Evolutionary conservation across 2,888 invertebrate genomes (phyloP).

Genomic region (Leptothorax acervorum): DNA sequence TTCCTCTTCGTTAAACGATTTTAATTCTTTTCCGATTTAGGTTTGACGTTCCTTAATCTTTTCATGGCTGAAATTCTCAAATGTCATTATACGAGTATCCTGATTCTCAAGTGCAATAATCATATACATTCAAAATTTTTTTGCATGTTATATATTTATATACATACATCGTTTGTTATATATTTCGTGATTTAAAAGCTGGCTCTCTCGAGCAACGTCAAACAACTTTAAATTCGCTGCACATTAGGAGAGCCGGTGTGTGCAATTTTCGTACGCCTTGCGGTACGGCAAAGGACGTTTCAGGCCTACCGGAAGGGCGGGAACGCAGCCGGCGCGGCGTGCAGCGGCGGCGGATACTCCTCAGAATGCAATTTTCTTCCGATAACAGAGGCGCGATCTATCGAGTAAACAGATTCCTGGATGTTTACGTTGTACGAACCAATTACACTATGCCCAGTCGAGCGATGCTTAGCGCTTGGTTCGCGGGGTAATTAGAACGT

Average conservation of each 20-base stretch:
- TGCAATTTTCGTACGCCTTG: constrained; percentile 3
- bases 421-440: constrained; percentile 54
- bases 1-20: not conserved
- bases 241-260: not conserved
- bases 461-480: constrained; percentile 63
- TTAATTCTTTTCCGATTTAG: constrained; percentile 2
- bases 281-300: not conserved
- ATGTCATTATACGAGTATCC: not conserved
- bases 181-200: not conserved
- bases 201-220: not conserved
- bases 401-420: constrained; percentile 59
- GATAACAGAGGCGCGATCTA: constrained; percentile 51
- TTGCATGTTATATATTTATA: not conserved
- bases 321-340: constrained; percentile 11
- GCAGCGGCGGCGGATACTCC: not conserved
- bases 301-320: constrained; percentile 42
- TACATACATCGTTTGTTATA: no score
- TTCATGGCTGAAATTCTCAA: not conserved
- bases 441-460: constrained; percentile 60
- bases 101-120: no score
- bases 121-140: not conserved
- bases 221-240: not conserved
- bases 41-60: not conserved
- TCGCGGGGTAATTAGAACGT: constrained; percentile 71
- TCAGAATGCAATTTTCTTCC: constrained; percentile 60